Conservation (phyloP, 30 jellyfish, hydroid and myxozoan genomes). For the Sanderia malayensis region DNA sequence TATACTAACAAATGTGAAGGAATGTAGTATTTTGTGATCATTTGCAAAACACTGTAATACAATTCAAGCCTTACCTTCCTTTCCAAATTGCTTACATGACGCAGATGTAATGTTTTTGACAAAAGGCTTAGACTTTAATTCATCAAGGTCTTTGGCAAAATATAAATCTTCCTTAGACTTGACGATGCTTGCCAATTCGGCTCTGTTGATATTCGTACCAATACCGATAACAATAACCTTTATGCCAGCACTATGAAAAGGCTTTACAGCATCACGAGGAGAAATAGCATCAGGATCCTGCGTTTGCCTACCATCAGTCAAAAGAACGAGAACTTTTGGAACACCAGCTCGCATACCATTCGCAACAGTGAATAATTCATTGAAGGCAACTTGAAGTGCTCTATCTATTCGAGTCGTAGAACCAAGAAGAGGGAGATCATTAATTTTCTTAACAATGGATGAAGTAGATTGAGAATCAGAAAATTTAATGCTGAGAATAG, state of each 20-base stretch:
- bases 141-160: conserved; percentile 4
- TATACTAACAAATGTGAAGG: no score
- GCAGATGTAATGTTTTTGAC: conserved; percentile 15
- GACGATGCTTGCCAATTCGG: conserved; percentile 9
- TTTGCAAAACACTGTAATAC: no score
- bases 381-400: conserved; percentile 35
- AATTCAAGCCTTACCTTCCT: no score
- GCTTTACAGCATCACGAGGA: conserved; percentile 25
- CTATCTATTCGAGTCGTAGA: conserved; percentile 53
- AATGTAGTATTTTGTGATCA: no score
- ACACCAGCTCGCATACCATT: conserved; percentile 62
- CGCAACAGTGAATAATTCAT: conserved; percentile 4
- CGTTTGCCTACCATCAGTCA: conserved; percentile 77
- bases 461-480: conserved; percentile 9
- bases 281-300: conserved; percentile 40
- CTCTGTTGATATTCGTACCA: conserved; percentile 11
- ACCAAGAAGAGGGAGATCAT: conserved; percentile 47
- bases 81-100: not conserved
- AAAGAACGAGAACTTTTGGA: conserved; percentile 37
- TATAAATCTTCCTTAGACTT: not conserved
- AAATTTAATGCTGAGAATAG: conserved; percentile 15
- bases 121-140: not conserved
- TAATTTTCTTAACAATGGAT: conserved; percentile 16
- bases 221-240: conserved; percentile 18
- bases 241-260: conserved; percentile 11